These are phyloP conservation scores for Tetranychus cinnabarinus DNA, from an alignment of 1,140 invertebrate species.

Conservation along the genomic window DNA sequence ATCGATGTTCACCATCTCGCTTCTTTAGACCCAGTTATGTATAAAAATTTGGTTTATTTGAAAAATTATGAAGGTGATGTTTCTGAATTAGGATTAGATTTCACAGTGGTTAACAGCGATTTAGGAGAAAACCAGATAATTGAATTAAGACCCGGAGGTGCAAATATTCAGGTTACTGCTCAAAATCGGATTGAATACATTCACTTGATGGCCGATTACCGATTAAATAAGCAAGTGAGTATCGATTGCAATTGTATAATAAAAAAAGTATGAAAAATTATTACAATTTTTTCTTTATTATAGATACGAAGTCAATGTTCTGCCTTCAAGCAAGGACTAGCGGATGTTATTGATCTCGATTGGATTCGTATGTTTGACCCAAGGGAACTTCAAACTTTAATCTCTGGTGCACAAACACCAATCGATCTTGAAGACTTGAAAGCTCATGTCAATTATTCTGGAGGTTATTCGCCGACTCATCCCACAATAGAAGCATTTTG, in stretches of 20 bases:
- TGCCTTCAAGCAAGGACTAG: constrained; percentile 58
- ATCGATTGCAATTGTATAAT: background rate
- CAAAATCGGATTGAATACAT: constrained; percentile 89
- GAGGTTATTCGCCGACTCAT: constrained; percentile 49
- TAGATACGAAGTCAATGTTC: constrained; percentile 54
- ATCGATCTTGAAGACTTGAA: constrained; percentile 76
- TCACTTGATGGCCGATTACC: constrained; percentile 83
- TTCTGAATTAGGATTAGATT: constrained; percentile 45
- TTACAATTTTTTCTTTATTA: background rate
- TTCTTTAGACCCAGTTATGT: constrained; percentile 12
- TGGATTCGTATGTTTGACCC: constrained; percentile 88
- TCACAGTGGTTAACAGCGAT: constrained; percentile 67
- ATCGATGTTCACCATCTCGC: constrained; percentile 81
- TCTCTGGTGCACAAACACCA: constrained; percentile 73
- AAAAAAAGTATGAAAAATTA: background rate
- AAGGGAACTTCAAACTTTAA: constrained; percentile 73
- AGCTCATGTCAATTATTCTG: constrained; percentile 52
- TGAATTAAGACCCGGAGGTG: constrained; percentile 69
- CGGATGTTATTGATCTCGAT: constrained; percentile 62
- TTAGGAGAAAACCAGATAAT: constrained; percentile 58
- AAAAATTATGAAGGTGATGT: constrained; percentile 34
- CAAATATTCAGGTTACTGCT: constrained; percentile 65
- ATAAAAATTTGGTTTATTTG: constrained; percentile 56
- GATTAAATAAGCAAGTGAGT: constrained; percentile 57
- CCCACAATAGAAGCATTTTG: constrained; percentile 53